Evolutionary conservation across 2,888 invertebrate species (phyloP), one percentile per base, ranked within the genome.

Genomic region (Thecophora atra): DNA sequence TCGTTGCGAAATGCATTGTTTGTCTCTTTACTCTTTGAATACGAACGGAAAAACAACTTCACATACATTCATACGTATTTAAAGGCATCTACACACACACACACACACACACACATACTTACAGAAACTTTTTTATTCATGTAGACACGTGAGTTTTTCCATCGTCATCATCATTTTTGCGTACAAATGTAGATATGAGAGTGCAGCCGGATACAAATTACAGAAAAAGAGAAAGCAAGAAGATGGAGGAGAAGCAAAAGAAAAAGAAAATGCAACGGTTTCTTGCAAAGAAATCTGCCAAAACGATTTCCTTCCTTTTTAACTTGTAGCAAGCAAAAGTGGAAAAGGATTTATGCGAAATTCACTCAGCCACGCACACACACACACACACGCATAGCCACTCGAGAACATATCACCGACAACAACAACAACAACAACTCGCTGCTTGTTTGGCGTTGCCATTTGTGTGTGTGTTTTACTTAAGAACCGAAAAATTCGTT

Each of bases 401-500:
- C n/a, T n/a, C n/a, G n/a, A n/a, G n/a, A n/a, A n/a, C n/a, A n/a
- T n/a, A n/a, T n/a, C n/a, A n/a, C n/a, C n/a, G n/a, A n/a, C n/a
- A n/a, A n/a, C n/a, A n/a, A n/a, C n/a, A n/a, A n/a, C 42, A 28
- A 52, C 42, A 62, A 1, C 2, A 42, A 52, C 15, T 19, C 62
- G 21, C 19, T 21, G 30, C 13, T 11, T 66, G 66, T 37, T 47
- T 47, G 44, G 19, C 64, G 52, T 30, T n/a, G 7, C 7, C 6
- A 37, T 37, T 8, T 37, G 37, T 11, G 42, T 54, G n/a, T 19
- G 24, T 69, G 68, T 21, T 17, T 19, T 44, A 58, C 54, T 71
- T 71, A 72, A 74, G 72, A 64, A 72, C 71, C 74, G 74, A 71
- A 72, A 74, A 74, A 72, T 74, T 72, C 69, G 72, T 72, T 72